Evolutionary conservation across 2,888 invertebrate genomes (phyloP), one percentile per base, ranked within the genome.

Genomic region (Mantis religiosa): DNA sequence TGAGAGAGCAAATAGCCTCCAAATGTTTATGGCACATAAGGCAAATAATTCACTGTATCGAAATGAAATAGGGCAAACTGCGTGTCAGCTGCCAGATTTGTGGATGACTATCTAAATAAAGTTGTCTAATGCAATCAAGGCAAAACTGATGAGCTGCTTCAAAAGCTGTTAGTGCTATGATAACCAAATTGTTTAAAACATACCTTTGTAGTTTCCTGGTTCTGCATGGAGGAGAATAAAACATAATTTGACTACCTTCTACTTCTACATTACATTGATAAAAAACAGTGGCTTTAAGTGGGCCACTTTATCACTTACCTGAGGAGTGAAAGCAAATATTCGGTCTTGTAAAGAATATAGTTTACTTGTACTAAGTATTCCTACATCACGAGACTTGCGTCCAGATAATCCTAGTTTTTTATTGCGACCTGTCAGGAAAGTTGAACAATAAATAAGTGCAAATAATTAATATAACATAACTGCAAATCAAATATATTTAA

Each of bases 271-370:
- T 20, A 71, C 54, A 71, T 1, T 71, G 41, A 71, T 71, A 25
- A 71, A 20, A 20, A 71, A 71, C 7, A 83, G 83, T 83, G 83
- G 83, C 83, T 28, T 15, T 20, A 27, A 20, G 20, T 30, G 20
- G 1, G 27, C 14, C 71, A 14, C 25, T 28, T 41, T 47, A 28
- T 89, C 90, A 92, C 93, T 94, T 94, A 99, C 99, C 97, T 99
- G 99, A 84, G 99, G 99, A 8, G 99, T 99, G 93, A 99, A 99
- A 0, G 99, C 99, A 93, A 99, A 98, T 92, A 99, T 98, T 92
- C 97, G 96, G 93, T 99, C 98, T 92, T 98, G 98, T 88, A 99
- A 94, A 1, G 98, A 97, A 93, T 99, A 99, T 90, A 99, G 94
- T 94, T 99, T 99, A 93, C 99, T 99, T 82, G 99, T 99, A 92